Conservation (phyloP, 2,888 invertebrate genomes). For the Spialia ferax region DNA sequence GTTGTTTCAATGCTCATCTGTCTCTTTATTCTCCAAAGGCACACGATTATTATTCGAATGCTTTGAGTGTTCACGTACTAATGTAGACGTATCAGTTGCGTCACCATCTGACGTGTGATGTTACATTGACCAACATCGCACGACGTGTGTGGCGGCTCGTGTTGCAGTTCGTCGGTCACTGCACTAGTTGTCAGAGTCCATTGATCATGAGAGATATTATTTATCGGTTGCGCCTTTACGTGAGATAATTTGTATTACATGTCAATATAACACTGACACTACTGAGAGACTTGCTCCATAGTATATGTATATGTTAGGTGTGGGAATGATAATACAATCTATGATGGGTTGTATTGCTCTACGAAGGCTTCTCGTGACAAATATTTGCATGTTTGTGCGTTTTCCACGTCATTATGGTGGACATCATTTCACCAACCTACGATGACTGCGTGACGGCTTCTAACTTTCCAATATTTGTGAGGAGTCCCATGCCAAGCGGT, state of each 20-base stretch:
- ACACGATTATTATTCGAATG: neutral
- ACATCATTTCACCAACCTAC: no score
- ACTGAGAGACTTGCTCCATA: neutral
- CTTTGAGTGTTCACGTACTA: neutral
- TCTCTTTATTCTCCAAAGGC: neutral
- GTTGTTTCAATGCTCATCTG: no score
- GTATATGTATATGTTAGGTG: neutral
- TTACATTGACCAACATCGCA: constrained; percentile 32
- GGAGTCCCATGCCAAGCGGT: no score
- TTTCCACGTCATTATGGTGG: neutral
- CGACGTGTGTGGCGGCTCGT: constrained; percentile 20
- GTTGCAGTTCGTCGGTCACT: constrained; percentile 27
- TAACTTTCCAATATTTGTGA: no score
- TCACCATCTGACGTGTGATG: constrained; percentile 29
- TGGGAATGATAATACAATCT: neutral
- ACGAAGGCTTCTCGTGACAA: neutral
- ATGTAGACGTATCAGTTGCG: constrained; percentile 16
- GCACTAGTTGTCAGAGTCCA: constrained; percentile 12
- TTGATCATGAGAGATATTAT: neutral
- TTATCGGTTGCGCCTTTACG: neutral
- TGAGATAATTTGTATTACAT: neutral
- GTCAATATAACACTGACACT: neutral
- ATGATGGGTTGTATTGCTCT: neutral
- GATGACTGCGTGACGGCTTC: no score
- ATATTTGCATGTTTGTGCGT: neutral